Percentiles rank a stretch among this genome's conserved stretches.
Evolutionary conservation across 1,140 invertebrate genomes (phyloP).

Genomic region (Gyrodactylus bullatarudis): DNA sequence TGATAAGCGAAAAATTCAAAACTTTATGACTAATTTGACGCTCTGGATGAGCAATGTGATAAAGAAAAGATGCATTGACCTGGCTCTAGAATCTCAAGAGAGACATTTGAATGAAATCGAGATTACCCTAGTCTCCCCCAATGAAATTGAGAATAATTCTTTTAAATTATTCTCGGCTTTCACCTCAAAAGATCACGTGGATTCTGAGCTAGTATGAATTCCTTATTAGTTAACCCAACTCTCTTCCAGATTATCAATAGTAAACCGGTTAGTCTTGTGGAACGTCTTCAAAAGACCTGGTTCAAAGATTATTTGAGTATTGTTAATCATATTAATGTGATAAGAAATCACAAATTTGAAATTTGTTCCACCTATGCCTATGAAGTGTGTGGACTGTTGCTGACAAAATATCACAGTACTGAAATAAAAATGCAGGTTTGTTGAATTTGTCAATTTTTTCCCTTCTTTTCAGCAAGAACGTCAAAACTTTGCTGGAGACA

Average conservation of each 20-base stretch:
- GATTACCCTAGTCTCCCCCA: too few relatives aligned
- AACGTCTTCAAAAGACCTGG: neutral
- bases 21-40: neutral
- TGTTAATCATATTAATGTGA: neutral
- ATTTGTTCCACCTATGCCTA: neutral
- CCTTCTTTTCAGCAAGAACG: too few relatives aligned
- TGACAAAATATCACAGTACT: neutral
- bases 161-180: too few relatives aligned
- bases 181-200: too few relatives aligned
- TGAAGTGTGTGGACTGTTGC: neutral
- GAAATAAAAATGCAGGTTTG: neutral
- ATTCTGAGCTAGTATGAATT: too few relatives aligned
- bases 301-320: neutral
- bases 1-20: neutral
- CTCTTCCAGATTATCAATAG: neutral
- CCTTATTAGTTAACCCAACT: too few relatives aligned
- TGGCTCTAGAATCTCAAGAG: too few relatives aligned
- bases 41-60: neutral
- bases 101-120: too few relatives aligned
- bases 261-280: neutral
- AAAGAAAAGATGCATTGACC: neutral
- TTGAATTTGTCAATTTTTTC: too few relatives aligned
- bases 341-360: neutral
- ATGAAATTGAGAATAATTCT: too few relatives aligned
- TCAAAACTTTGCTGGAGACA: too few relatives aligned